Evolutionary conservation across 2,797 vertebrate species (phyloP), one percentile per base, ranked within the genome.

Genomic region (Eutrigla gurnardus): DNA sequence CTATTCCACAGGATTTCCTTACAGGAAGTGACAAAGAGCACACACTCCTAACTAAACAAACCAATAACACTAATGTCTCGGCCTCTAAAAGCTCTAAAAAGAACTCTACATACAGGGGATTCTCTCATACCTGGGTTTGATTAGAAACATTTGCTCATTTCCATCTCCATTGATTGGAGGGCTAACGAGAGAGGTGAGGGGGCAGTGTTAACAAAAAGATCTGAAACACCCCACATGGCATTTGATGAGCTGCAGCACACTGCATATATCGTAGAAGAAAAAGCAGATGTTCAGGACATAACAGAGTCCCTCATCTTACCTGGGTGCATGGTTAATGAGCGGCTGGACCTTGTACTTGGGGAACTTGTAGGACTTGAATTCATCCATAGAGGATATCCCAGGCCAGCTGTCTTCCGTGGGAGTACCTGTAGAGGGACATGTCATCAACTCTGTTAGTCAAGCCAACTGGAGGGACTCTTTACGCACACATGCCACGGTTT

Each of bases 361-460:
- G 74, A 99, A 99, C 90, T 96, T 98, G 91, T 98, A 96, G 88
- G 98, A 96, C 94, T 96, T 97, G 91, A 98, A 98, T 87, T 99
- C 97, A 43, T 98, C 97, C 81, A 96, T 96, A 81, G 96, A 96
- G 81, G 94, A 96, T 92, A 98, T 96, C 81, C 97, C 96, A 47
- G 97, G 94, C 97, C 97, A 99, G 75, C 93, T 97, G 92, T 98
- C 97, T 86, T 98, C 97, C 82, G 95, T 95, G 13, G 97, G 97
- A 80, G 97, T 97, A 93, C 97, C 97, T 98, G 89, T 46, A 49
- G 68, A 74, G 80, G 65, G 84, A 92, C 60, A 87, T 84, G 81
- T 52, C 73, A 77, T 49, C 18, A 5, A 45, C 68, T 67, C 47
- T 57, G 81, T 90, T 70, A 86, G 70, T 54, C 32, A 6, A 58